Evolutionary conservation across 2,797 vertebrate species (phyloP).

Genomic region (Cyprinella venusta): DNA sequence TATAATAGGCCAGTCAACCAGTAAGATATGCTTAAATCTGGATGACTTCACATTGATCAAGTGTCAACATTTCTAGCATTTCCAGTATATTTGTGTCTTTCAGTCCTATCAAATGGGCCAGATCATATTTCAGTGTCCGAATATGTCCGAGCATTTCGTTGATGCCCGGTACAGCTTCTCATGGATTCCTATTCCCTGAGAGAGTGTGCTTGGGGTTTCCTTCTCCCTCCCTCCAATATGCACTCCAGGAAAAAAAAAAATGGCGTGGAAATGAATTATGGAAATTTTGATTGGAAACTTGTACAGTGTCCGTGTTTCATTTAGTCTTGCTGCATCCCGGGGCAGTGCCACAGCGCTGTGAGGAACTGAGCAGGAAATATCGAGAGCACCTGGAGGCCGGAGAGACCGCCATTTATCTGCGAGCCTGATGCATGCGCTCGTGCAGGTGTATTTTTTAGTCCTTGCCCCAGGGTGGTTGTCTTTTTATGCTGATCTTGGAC

Average conservation of each 20-base stretch:
- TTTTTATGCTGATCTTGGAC: conserved; percentile 49
- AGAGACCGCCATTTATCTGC: conserved; percentile 80
- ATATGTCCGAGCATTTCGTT: neutral
- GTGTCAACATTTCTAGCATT: neutral
- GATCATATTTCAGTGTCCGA: neutral
- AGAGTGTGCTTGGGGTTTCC: conserved; percentile 73
- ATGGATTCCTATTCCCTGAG: conserved; percentile 74
- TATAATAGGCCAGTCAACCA: neutral
- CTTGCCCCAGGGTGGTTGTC: conserved; percentile 56
- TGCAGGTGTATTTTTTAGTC: conserved; percentile 83
- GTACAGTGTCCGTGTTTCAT: conserved; percentile 81
- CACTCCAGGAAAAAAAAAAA: conserved; percentile 80
- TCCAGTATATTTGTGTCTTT: neutral
- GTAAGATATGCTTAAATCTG: neutral
- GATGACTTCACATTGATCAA: neutral
- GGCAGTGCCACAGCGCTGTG: conserved; percentile 75
- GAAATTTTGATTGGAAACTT: conserved; percentile 86
- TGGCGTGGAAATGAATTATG: conserved; percentile 86
- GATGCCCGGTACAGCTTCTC: conserved; percentile 55
- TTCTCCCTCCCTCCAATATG: conserved; percentile 77
- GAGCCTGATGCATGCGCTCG: conserved; percentile 79
- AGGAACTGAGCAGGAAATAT: conserved; percentile 80
- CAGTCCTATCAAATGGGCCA: neutral
- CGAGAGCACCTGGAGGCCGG: conserved; percentile 76
- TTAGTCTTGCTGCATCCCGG: conserved; percentile 77